phyloP scores from a whole-genome alignment of 2,888 invertebrate species.

The Leptarthrus brevirostris region DNA sequence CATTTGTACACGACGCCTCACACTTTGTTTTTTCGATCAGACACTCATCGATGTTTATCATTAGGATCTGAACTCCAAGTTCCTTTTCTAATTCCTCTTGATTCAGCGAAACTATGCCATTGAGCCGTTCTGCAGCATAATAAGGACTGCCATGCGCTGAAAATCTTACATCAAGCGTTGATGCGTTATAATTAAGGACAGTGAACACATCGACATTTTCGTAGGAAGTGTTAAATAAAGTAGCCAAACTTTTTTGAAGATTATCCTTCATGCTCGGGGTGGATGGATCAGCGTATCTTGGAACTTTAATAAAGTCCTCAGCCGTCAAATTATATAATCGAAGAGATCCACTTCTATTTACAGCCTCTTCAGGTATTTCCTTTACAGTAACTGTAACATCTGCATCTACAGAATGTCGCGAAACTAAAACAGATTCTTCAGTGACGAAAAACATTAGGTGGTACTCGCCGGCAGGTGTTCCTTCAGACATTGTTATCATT shows the following conservation, averaged over 20 bases:
- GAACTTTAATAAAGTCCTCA: slow-evolving; percentile 83
- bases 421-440: slow-evolving; percentile 73
- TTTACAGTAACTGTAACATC: slow-evolving; percentile 88
- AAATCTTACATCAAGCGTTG: slow-evolving; percentile 85
- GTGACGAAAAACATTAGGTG: slow-evolving; percentile 79
- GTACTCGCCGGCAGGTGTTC: slow-evolving; percentile 81
- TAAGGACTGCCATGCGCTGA: slow-evolving; percentile 96
- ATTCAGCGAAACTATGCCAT: slow-evolving; percentile 82
- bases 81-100: slow-evolving; percentile 78
- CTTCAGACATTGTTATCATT: slow-evolving; percentile 86
- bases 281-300: slow-evolving; percentile 60
- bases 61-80: slow-evolving; percentile 79
- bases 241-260: slow-evolving; percentile 72
- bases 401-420: slow-evolving; percentile 80
- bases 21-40: slow-evolving; percentile 79
- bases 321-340: slow-evolving; percentile 83
- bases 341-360: slow-evolving; percentile 91
- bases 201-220: slow-evolving; percentile 95
- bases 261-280: slow-evolving; percentile 64
- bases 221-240: slow-evolving; percentile 79
- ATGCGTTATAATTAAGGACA: slow-evolving; percentile 76
- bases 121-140: slow-evolving; percentile 87
- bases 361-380: slow-evolving; percentile 90
- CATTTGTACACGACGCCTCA: slow-evolving; percentile 82
- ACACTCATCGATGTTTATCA: slow-evolving; percentile 94